Evolutionary conservation across 2,113 vertebrate species (phyloP), one percentile per base, ranked within the genome.

Genomic region (Tretioscincus oriximinensis): DNA sequence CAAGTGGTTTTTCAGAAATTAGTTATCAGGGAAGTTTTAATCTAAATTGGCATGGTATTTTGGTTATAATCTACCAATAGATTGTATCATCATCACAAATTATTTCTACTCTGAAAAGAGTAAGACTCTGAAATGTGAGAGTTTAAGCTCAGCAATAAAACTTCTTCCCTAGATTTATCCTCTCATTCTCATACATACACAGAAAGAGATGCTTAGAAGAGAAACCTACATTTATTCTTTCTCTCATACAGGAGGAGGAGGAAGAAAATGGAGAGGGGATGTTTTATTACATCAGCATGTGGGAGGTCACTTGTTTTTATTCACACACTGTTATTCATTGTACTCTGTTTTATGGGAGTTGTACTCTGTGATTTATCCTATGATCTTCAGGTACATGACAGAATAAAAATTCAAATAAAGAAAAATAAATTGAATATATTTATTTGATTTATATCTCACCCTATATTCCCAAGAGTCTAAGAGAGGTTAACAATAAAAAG

Each of bases 41-140:
- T 83, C 71, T 72, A 71, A 54, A 81, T 75, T 82, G 29, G 72
- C 71, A 21, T 9, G 54, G 71, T 31, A 71, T 47, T 78, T 29
- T 29, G 29, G 31, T 58, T 85, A 78, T 31, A 83, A 45, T 45
- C 31, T 85, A 73, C 9, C 66, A 81, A 66, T 45, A 83, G 41
- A 31, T 66, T 86, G 29, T 61, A 77, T 79, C 81, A 85, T 80
- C 84, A 84, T 24, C 18, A 2, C 21, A 31, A 81, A 6, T 88
- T 80, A 71, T 81, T 89, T 88, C 67, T 80, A 84, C 7, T 71
- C 8, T 70, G 66, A 45, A 88, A 88, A 63, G 60, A 82, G 9
- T 51, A 88, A 63, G 60, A 82, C 10, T 51, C 65, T 61, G 20
- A 90, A 86, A 71, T 7, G 72, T 18, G 83, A 72, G 22, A 88